These are phyloP conservation scores for Zootoca vivipara DNA, from an alignment of 2,113 vertebrate genomes.

Conservation along the genomic window DNA sequence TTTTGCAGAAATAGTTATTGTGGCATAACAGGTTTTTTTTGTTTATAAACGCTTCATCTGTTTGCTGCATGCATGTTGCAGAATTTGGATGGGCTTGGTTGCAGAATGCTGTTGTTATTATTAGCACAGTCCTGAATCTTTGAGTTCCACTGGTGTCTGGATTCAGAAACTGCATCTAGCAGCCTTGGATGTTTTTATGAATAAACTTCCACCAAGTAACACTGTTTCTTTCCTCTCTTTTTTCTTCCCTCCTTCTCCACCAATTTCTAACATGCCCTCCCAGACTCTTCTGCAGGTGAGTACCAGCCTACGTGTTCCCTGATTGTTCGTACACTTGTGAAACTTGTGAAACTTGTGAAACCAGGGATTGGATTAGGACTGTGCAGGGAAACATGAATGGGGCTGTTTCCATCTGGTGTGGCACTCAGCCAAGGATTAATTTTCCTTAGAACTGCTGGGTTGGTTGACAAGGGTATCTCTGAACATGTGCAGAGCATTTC, in stretches of 20 bases:
- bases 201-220: neutral
- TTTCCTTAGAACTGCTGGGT: neutral
- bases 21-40: too few species aligned
- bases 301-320: neutral
- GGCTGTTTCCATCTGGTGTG: neutral
- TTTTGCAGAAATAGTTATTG: too few species aligned
- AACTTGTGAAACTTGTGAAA: neutral
- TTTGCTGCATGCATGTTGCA: neutral
- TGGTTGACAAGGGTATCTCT: neutral
- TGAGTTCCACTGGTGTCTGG: neutral
- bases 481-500: neutral
- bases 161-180: neutral
- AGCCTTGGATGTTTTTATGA: fast-evolving
- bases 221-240: neutral
- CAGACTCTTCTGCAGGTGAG: slow-evolving; percentile 72
- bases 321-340: neutral
- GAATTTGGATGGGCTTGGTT: neutral
- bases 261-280: neutral
- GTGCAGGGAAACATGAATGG: neutral
- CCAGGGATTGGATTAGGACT: neutral
- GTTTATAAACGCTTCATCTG: neutral
- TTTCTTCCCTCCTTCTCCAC: neutral
- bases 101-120: neutral
- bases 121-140: neutral
- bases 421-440: neutral